phyloP scores from a whole-genome alignment of 2,797 vertebrate species.

The Chelmon rostratus region DNA sequence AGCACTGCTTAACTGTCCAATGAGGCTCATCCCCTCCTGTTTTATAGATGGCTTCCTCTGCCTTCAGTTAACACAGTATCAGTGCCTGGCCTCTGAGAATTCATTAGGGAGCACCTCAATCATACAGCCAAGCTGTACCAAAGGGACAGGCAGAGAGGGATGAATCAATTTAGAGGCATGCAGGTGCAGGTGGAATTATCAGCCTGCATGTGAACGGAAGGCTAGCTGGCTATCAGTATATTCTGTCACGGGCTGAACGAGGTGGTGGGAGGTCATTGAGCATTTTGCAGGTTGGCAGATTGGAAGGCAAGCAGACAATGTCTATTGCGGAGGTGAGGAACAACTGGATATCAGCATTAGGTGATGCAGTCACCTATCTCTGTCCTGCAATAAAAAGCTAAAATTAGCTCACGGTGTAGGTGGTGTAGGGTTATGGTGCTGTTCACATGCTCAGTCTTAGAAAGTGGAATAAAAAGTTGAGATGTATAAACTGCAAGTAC shows the following conservation, averaged over 20 bases:
- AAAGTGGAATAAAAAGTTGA: not conserved
- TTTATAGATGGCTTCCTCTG: constrained; percentile 63
- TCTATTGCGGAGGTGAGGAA: constrained; percentile 37
- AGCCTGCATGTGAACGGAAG: constrained; percentile 35
- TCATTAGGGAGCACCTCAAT: constrained; percentile 75
- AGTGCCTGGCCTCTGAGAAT: constrained; percentile 68
- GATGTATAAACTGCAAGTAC: not conserved
- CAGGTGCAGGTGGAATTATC: constrained; percentile 67
- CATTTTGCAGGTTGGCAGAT: constrained; percentile 30
- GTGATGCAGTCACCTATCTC: constrained; percentile 9
- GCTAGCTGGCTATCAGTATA: constrained; percentile 27
- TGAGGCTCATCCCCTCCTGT: constrained; percentile 43
- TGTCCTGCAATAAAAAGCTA: constrained; percentile 28
- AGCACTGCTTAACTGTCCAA: constrained; percentile 34
- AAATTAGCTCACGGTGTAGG: constrained; percentile 23
- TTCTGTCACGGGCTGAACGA: constrained; percentile 52
- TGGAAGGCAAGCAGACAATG: constrained; percentile 44
- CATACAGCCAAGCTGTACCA: constrained; percentile 63
- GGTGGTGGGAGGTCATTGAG: constrained; percentile 55
- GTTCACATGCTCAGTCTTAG: not conserved
- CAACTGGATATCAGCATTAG: constrained; percentile 20
- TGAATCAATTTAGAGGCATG: constrained; percentile 72
- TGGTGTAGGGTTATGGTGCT: constrained; percentile 22
- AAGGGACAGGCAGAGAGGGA: constrained; percentile 63
- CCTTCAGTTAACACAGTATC: constrained; percentile 55